phyloP scores from a whole-genome alignment of 2,888 invertebrate species.

The Sthenelais limicola region DNA sequence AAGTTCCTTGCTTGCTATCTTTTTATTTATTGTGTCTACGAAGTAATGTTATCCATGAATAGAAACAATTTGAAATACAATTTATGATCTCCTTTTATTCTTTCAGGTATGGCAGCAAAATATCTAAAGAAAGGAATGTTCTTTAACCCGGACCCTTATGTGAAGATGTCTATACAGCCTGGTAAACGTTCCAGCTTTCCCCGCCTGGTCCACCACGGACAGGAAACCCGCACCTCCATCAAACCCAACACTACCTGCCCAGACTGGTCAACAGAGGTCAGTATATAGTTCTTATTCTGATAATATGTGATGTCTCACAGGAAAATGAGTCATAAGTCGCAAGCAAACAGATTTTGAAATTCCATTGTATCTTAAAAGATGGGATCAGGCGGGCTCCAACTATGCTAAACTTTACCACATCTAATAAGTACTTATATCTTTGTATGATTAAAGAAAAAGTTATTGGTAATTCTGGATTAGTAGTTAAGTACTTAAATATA shows the following conservation, averaged over 20 bases:
- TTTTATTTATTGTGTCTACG: too few relatives aligned
- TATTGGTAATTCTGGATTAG: too few relatives aligned
- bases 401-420: too few relatives aligned
- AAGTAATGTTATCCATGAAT: neutral
- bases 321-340: too few relatives aligned
- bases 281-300: slow-evolving; percentile 24
- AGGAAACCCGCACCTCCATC: slow-evolving; percentile 68
- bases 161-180: slow-evolving; percentile 73
- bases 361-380: too few relatives aligned
- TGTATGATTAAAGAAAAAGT: too few relatives aligned
- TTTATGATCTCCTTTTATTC: neutral
- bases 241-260: slow-evolving; percentile 72
- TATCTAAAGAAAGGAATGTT: slow-evolving; percentile 74
- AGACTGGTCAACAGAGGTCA: slow-evolving; percentile 67
- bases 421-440: too few relatives aligned
- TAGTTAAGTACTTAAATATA: too few relatives aligned
- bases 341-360: too few relatives aligned
- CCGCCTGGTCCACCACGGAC: slow-evolving; percentile 69
- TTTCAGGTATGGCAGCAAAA: slow-evolving; percentile 70
- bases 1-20: too few relatives aligned
- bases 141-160: slow-evolving; percentile 74
- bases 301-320: neutral
- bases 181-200: slow-evolving; percentile 57
- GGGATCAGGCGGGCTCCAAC: too few relatives aligned
- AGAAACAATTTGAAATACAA: neutral